Conservation (phyloP, 1,140 invertebrate genomes). For the Laupala kohalensis region DNA sequence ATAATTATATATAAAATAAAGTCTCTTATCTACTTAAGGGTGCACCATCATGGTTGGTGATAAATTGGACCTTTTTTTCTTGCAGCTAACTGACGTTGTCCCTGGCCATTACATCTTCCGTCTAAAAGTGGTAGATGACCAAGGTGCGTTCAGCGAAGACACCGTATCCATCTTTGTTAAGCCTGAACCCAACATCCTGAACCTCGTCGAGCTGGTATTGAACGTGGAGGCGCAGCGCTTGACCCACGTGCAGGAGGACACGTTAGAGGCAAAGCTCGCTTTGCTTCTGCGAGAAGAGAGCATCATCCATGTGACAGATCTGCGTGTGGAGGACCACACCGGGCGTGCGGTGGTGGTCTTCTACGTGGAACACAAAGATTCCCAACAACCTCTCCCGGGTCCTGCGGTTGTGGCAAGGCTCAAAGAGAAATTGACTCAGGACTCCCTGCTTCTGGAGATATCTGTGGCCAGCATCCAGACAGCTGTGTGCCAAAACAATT, state of each 20-base stretch:
- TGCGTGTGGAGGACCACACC: constrained; percentile 44
- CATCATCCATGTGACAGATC: constrained; percentile 45
- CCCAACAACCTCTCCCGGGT: constrained; percentile 18
- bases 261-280: constrained; percentile 40
- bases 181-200: constrained; percentile 52
- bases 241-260: constrained; percentile 59
- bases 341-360: constrained; percentile 45
- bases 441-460: constrained; percentile 57
- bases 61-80: constrained; percentile 19
- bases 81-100: constrained; percentile 66
- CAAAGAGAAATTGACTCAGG: constrained; percentile 51
- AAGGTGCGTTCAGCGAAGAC: constrained; percentile 66
- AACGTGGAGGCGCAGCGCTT: constrained; percentile 56
- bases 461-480: constrained; percentile 65
- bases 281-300: constrained; percentile 56
- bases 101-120: constrained; percentile 79
- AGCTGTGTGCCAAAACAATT: constrained; percentile 80
- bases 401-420: constrained; percentile 43
- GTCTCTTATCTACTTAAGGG: too few species aligned
- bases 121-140: constrained; percentile 76
- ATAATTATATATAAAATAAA: too few species aligned
- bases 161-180: constrained; percentile 76
- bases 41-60: too few species aligned
- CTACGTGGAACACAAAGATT: constrained; percentile 17
- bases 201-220: constrained; percentile 68